Conservation (phyloP, 2,797 vertebrate genomes). For the Gallirallus australis region DNA sequence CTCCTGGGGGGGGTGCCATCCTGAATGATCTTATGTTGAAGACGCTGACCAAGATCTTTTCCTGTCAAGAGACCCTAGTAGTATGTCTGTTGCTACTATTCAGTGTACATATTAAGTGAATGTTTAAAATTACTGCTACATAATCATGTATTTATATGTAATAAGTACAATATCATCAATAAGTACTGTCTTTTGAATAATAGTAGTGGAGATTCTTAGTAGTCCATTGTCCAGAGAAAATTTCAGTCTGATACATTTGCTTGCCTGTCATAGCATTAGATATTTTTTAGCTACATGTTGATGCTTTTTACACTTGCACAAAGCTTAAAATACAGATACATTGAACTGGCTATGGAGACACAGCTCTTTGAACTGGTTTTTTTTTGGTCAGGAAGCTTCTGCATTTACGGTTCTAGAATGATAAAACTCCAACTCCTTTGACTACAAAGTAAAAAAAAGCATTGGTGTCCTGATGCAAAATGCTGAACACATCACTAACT, state of each 20-base stretch:
- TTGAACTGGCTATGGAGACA: background rate
- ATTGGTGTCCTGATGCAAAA: accelerated
- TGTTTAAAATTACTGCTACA: background rate
- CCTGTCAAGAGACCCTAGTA: background rate
- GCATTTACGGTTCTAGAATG: background rate
- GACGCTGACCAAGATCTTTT: background rate
- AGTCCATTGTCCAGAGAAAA: background rate
- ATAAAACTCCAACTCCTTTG: background rate
- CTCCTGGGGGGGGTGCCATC: background rate
- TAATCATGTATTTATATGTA: background rate
- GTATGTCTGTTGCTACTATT: background rate
- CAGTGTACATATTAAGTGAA: background rate
- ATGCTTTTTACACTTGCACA: background rate
- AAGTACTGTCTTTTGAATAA: background rate
- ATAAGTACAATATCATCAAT: background rate
- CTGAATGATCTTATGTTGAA: background rate
- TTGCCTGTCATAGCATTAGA: accelerated
- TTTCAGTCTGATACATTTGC: accelerated
- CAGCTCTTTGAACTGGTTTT: background rate
- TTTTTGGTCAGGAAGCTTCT: background rate
- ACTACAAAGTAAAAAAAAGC: background rate
- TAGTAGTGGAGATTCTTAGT: background rate
- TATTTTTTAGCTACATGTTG: background rate
- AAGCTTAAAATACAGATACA: background rate
- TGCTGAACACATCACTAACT: background rate